Percentiles rank a stretch among this genome's conserved stretches.
phyloP scores from a whole-genome alignment of 2,797 vertebrate genomes.

The Numenius phaeopus region DNA sequence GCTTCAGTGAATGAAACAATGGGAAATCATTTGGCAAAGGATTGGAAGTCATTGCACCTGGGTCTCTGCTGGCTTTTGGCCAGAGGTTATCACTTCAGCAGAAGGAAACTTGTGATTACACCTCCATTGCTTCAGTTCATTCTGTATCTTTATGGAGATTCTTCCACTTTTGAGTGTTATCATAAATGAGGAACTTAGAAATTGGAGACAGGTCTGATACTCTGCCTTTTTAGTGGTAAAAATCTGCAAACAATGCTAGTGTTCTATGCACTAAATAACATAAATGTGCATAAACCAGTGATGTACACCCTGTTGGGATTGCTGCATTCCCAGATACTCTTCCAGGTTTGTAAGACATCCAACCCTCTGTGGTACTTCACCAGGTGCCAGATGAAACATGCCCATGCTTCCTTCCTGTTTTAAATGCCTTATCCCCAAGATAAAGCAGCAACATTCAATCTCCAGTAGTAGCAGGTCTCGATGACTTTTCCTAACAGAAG shows the following conservation, averaged over 20 bases:
- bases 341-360: background rate
- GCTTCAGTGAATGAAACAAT: background rate
- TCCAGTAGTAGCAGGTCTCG: accelerated
- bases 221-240: background rate
- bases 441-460: background rate
- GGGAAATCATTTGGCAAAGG: background rate
- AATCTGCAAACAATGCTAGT: background rate
- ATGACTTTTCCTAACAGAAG: background rate
- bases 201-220: background rate
- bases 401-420: background rate
- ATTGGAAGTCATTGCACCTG: background rate
- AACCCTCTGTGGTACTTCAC: background rate
- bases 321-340: background rate
- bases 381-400: background rate
- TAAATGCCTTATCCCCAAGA: background rate
- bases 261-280: background rate
- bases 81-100: background rate
- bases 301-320: background rate
- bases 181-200: background rate
- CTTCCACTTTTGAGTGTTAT: background rate
- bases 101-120: background rate
- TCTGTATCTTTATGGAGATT: background rate
- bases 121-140: background rate
- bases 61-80: background rate
- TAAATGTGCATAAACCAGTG: too few relatives aligned